Conservation (phyloP, 2,888 invertebrate genomes). For the Scotopteryx bipunctaria region DNA sequence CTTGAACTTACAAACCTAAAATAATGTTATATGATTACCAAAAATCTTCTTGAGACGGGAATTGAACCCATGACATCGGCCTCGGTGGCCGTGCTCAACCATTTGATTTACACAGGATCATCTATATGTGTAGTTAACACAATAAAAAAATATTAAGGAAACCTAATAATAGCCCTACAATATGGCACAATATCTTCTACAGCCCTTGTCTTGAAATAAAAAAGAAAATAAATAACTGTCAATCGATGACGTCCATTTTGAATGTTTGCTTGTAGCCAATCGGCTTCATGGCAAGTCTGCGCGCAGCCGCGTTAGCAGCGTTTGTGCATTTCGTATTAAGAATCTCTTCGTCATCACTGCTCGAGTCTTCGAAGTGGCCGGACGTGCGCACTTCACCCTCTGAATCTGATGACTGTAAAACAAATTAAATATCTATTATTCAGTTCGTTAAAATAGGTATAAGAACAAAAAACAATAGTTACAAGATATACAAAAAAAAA, state of each 20-base stretch:
- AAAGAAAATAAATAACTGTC: constrained; percentile 44
- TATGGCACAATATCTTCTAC: constrained; percentile 21
- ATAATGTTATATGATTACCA: too few species aligned
- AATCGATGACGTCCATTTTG: constrained; percentile 74
- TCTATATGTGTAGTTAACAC: neutral
- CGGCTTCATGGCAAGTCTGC: constrained; percentile 71
- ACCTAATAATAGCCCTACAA: constrained; percentile 9
- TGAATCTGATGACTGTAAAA: constrained; percentile 67
- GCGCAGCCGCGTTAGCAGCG: constrained; percentile 46
- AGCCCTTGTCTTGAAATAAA: neutral
- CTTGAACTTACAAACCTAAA: too few species aligned
- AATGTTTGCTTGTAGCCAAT: constrained; percentile 66
- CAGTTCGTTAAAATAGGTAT: neutral
- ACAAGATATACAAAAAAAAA: neutral
- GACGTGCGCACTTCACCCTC: constrained; percentile 64
- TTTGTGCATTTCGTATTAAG: constrained; percentile 60
- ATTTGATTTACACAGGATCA: too few species aligned
- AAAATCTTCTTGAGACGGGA: too few species aligned
- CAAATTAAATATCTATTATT: constrained; percentile 3
- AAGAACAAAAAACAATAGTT: neutral
- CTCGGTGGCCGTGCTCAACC: too few species aligned
- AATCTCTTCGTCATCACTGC: constrained; percentile 75
- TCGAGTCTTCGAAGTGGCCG: constrained; percentile 66
- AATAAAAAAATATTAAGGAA: neutral
- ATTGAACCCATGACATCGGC: too few species aligned